Base-by-base conservation (phyloP, 2,113 vertebrate genomes). In the Plecturocebus donacophilus region DNA sequence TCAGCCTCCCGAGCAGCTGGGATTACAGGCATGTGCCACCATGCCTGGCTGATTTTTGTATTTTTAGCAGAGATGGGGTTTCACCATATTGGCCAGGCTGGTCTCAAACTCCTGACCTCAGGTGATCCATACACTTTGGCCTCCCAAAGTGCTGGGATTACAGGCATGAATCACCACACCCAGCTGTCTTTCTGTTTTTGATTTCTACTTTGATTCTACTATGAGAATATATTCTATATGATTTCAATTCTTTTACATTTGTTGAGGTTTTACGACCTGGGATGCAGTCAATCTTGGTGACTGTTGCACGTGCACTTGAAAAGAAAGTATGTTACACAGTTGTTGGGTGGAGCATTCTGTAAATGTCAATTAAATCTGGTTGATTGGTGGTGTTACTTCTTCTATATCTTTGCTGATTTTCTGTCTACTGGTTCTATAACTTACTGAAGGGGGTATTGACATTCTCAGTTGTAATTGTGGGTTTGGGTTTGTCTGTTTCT, bases 401-500 rank as follows among this genome's bases (percentile, higher is more conserved):
- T 49, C 42, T 47, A 35, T 42, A 76, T 12, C 87, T 20, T 66
- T 91, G 45, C 32, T 82, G 14, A 94, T 91, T 96, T 91, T 81
- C 73, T 91, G 47, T 87, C 45, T 87, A 81, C 11, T 49, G 49
- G 66, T 91, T 94, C 70, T 75, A 68, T 88, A 54, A 20, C 47
- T 73, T 94, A 56, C 25, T 80, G 9, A 80, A 52, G 81, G 61
- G 25, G 64, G 80, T 38, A 91, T 1, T 87, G 17, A 75, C 77
- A 38, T 61, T 93, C 64, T 49, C n/a, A 94, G 71, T 30, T 49
- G 14, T 75, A 90, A 97, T 54, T 66, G 45, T 85, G 45, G 20
- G 87, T 90, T 71, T 92, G 21, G 20, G 87, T 90, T 71, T 92
- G 27, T 90, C 81, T 87, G 52, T 58, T 84, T 96, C 87, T 97